A percentile compares a stretch with the other conserved stretches of the same genome.
Evolutionary conservation across 2,797 vertebrate genomes (phyloP).

Genomic region (Merluccius polli): DNA sequence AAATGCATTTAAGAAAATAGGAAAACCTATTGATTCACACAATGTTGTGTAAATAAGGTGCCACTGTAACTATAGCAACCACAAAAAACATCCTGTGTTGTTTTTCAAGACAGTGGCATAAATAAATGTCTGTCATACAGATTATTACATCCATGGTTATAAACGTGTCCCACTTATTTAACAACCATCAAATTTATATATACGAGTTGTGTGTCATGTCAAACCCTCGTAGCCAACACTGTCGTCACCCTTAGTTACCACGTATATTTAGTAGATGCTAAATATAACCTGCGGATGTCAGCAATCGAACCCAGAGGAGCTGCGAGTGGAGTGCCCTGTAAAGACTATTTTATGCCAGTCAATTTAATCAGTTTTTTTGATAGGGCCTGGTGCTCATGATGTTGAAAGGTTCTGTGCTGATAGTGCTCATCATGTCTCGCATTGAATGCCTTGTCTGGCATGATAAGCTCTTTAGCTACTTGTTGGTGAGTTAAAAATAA

Average conservation of each 20-base stretch:
- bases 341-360: not conserved
- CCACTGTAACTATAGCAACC: not conserved
- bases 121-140: slow-evolving; percentile 1
- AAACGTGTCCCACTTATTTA: not conserved
- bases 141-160: not conserved
- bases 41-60: not conserved
- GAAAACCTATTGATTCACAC: not conserved
- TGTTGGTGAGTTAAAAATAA: not conserved
- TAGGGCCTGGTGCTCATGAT: not conserved
- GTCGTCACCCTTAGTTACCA: not conserved
- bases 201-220: not conserved
- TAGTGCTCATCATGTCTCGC: not conserved
- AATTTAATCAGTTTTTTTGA: not conserved
- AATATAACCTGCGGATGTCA: not conserved
- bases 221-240: not conserved
- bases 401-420: not conserved
- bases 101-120: not conserved
- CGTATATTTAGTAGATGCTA: not conserved
- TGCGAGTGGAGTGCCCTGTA: not conserved
- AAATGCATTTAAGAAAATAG: not conserved
- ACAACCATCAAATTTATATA: too few relatives aligned
- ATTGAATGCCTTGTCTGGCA: not conserved
- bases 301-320: not conserved
- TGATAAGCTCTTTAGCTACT: not conserved
- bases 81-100: not conserved